These are phyloP conservation scores for Geophilus truncorum DNA, from an alignment of 2,888 invertebrate genomes.

Conservation along the genomic window DNA sequence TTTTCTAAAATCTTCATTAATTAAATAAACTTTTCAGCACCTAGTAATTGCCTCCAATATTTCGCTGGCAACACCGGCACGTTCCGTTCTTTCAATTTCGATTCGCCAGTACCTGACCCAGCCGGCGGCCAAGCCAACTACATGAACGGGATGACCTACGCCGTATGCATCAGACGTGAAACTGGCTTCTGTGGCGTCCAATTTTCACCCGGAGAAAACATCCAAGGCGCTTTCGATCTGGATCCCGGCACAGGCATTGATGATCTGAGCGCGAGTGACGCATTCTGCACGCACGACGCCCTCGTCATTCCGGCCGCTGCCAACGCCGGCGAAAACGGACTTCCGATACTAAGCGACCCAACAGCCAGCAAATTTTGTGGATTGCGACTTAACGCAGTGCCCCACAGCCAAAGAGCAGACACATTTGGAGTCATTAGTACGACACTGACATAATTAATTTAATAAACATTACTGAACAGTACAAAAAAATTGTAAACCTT, in stretches of 20 bases:
- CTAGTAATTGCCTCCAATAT: slow-evolving; percentile 72
- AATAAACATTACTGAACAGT: not conserved
- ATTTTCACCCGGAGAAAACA: slow-evolving; percentile 58
- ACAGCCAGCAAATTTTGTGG: slow-evolving; percentile 38
- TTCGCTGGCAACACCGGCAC: slow-evolving; percentile 74
- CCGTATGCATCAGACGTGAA: slow-evolving; percentile 76
- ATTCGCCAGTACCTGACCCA: slow-evolving; percentile 52
- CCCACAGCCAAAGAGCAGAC: not conserved
- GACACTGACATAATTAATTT: not conserved
- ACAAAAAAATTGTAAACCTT: not conserved
- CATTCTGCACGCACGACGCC: slow-evolving; percentile 34
- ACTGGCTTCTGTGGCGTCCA: slow-evolving; percentile 82
- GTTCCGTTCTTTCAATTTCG: slow-evolving; percentile 77
- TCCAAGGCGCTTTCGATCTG: slow-evolving; percentile 15
- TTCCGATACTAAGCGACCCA: not conserved
- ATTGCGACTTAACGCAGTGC: slow-evolving; percentile 37
- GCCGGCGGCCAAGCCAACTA: slow-evolving; percentile 60
- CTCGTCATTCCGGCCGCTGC: slow-evolving; percentile 34
- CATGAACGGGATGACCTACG: slow-evolving; percentile 82
- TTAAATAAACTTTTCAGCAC: slow-evolving; percentile 55
- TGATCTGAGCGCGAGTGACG: slow-evolving; percentile 29
- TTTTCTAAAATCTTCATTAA: not conserved
- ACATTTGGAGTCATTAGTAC: slow-evolving; percentile 21
- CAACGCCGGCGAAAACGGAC: slow-evolving; percentile 33
- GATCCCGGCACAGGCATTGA: slow-evolving; percentile 27